Base-by-base conservation (phyloP, 2,797 vertebrate species). In the Heliangelus exortis region DNA sequence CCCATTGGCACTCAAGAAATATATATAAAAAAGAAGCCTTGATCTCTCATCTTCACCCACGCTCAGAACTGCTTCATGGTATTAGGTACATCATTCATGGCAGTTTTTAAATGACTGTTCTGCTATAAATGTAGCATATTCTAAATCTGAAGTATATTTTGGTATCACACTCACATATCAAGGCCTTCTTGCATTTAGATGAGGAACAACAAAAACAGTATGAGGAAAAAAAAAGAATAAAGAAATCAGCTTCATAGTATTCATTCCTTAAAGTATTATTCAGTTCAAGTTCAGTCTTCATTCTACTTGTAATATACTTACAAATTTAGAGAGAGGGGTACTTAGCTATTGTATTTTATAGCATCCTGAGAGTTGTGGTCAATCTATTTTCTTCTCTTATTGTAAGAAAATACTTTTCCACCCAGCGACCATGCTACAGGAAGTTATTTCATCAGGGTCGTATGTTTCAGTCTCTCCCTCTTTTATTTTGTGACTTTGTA, bases 361-460 rank as follows among this genome's bases (percentile, higher is more conserved):
- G 5, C 23, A 61, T 33, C 77, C 29, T 41, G 10, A 75, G 14
- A 61, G 7, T 10, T 71, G 19, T 9, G 23, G 6, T 28, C 29
- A 77, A 45, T 68, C 43, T 61, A 45, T 66, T 90, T 11, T 12
- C 9, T 84, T 74, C 92, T 87, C 73, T 79, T 83, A 47, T 16
- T 58, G 9, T 31, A 93, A 69, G 67, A 41, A 41, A 41, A 41
- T 87, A 22, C 36, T 83, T 48, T 65, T 73, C 50, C 36, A 75
- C 33, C 7, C 20, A 53, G 43, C 19, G 29, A 75, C 47, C 6
- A 62, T 33, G 39, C 29, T 25, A 74, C 26, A 75, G 43, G 15
- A 86, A 88, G 66, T 94, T 95, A 78, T 91, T 95, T 85, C 92
- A 90, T 93, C 95, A 68, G 79, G 57, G 76, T 97, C 79, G 47